These are phyloP conservation scores for Plagiodera versicolora DNA, from an alignment of 2,888 invertebrate genomes.

Conservation along the genomic window DNA sequence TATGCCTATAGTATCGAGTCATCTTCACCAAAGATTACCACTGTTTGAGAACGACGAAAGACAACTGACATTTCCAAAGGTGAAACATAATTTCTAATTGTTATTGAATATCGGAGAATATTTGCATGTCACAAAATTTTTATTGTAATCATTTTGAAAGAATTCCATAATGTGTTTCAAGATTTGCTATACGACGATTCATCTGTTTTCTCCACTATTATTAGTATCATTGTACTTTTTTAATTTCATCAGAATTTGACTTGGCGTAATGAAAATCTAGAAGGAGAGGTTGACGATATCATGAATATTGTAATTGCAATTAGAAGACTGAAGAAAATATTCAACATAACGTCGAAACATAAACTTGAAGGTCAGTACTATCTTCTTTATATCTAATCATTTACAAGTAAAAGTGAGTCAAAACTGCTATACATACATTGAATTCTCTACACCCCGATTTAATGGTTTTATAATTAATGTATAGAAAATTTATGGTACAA, in stretches of 20 bases:
- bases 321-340: constrained; percentile 50
- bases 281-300: constrained; percentile 44
- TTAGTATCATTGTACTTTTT: not conserved
- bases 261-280: constrained; percentile 43
- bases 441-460: too few species aligned
- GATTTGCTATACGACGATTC: too few species aligned
- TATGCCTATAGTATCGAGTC: constrained; percentile 97
- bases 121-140: too few species aligned
- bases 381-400: not conserved
- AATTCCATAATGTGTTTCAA: too few species aligned
- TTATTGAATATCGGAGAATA: too few species aligned
- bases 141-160: too few species aligned
- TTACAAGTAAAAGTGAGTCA: too few species aligned
- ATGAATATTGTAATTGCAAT: constrained; percentile 47
- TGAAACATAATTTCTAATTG: constrained; percentile 19
- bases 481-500: too few species aligned
- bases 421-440: too few species aligned
- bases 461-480: too few species aligned
- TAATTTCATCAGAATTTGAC: constrained; percentile 36
- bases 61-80: constrained; percentile 41
- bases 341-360: constrained; percentile 48
- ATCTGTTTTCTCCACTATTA: not conserved
- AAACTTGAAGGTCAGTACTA: constrained; percentile 44
- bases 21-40: constrained; percentile 90
- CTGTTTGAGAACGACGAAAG: constrained; percentile 30